These are phyloP conservation scores for Sylvicapra grimmia DNA, from an alignment of 2,113 vertebrate genomes.

Conservation along the genomic window DNA sequence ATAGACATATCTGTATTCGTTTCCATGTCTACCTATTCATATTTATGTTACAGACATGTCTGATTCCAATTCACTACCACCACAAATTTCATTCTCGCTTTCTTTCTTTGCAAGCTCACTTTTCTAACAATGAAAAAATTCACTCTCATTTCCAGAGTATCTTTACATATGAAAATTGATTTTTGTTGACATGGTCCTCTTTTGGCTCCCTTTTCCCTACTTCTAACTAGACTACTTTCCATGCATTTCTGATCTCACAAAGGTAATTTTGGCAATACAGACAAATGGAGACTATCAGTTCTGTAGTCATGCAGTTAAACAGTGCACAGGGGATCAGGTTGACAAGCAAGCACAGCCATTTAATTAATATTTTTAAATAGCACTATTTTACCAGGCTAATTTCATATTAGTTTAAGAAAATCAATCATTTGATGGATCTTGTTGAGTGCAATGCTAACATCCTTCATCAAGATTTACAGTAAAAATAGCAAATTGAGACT, in stretches of 20 bases:
- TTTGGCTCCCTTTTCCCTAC: not conserved
- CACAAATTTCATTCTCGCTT: not conserved
- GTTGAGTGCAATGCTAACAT: not conserved
- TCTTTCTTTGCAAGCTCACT: not conserved
- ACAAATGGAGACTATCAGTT: not conserved
- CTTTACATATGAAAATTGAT: not conserved
- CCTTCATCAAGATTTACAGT: constrained; percentile 41
- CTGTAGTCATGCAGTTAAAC: not conserved
- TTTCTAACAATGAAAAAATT: not conserved
- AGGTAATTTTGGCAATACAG: constrained; percentile 1
- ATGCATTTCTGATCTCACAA: not conserved
- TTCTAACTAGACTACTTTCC: not conserved
- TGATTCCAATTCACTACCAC: not conserved
- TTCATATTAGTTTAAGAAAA: constrained; percentile 51
- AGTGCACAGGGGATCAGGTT: not conserved
- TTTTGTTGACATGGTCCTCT: not conserved
- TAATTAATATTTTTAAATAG: constrained; percentile 55
- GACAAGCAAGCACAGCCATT: constrained; percentile 32
- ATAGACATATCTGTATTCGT: not conserved
- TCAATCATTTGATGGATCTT: constrained; percentile 44
- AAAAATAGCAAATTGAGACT: constrained; percentile 51
- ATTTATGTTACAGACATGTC: not conserved
- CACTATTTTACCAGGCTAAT: constrained; percentile 36
- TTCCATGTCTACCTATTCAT: not conserved
- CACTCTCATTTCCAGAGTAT: not conserved